Evolutionary conservation across 2,797 vertebrate species (phyloP), one percentile per base, ranked within the genome.

Genomic region (Leucoraja ocellata): DNA sequence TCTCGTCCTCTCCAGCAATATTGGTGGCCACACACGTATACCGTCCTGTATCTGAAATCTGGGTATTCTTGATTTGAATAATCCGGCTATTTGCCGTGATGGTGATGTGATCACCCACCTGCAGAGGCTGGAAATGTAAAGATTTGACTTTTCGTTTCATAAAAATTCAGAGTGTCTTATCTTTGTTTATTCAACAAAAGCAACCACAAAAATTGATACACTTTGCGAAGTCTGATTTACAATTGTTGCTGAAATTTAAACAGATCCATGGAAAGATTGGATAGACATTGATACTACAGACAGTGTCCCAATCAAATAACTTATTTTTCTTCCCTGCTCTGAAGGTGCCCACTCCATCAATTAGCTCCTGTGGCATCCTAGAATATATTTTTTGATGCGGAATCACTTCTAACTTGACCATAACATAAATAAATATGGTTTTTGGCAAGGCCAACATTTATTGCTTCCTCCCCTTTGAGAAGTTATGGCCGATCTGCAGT

Each of bases 1-100:
- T 95, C 95, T 99, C 99, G 94, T 99, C 99, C 95, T 99, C 98
- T 93, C 99, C 99, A 93, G 98, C 99, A 78, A 99, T 90, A 94
- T 99, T 99, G 93, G 97, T 98, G 80, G 99, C 99, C 91, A 99
- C 94, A 93, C 99, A 99, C 93, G 98, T 98, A 93, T 99, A 99
- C 80, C 99, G 97, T 21, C 99, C 98, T 0, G 98, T 99, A 95
- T 99, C 98, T 0, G 98, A 98, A 94, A 99, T 96, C 94, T 98
- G 98, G 78, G 98, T 96, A n/a, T 97, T 97, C 93, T 96, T 96
- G 95, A 98, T 98, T 95, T 97, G 97, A 94, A 99, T 97, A 16
- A 96, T 97, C 0, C 94, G 98, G n/a, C 98, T 97, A 5, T 95
- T 96, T 36, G 96, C 95, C 94, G 97, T 97, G 93, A 99, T 96